These are phyloP conservation scores for Cyphomyrus discorhynchus DNA, from an alignment of 2,113 vertebrate genomes.

Conservation along the genomic window DNA sequence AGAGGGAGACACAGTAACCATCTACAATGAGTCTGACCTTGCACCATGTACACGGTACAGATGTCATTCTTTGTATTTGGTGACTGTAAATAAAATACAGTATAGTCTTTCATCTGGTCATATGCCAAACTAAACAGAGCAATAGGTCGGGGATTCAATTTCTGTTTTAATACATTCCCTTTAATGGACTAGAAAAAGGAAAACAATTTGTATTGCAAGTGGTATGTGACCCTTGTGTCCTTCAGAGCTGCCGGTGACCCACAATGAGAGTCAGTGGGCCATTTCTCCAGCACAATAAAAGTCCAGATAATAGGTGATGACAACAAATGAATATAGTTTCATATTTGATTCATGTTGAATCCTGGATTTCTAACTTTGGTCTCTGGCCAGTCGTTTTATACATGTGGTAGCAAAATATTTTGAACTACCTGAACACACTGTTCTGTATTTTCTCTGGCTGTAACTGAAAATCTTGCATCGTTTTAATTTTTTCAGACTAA, in stretches of 20 bases:
- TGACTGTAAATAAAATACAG: slow-evolving; percentile 17
- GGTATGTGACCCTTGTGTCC: slow-evolving; percentile 17
- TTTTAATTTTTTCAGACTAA: background rate
- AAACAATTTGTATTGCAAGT: slow-evolving; percentile 13
- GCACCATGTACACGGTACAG: background rate
- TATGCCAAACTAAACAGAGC: slow-evolving; percentile 23
- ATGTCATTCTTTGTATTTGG: slow-evolving; percentile 16
- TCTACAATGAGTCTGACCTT: slow-evolving; percentile 14
- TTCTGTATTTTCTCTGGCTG: background rate
- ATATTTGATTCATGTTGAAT: background rate
- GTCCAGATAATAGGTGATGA: background rate
- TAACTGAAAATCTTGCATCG: background rate
- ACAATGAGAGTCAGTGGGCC: background rate
- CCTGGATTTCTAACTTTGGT: background rate
- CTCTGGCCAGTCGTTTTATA: background rate
- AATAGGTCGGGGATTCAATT: slow-evolving; percentile 20
- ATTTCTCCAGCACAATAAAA: background rate
- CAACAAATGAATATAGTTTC: background rate
- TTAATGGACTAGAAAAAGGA: slow-evolving; percentile 22
- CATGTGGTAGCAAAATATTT: background rate
- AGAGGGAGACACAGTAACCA: background rate
- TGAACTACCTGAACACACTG: background rate
- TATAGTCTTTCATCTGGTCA: slow-evolving; percentile 16
- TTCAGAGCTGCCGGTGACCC: slow-evolving; percentile 6
- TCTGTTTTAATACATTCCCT: slow-evolving; percentile 23